These are phyloP conservation scores for Zelleria hepariella DNA, from an alignment of 2,888 invertebrate genomes.

Conservation along the genomic window DNA sequence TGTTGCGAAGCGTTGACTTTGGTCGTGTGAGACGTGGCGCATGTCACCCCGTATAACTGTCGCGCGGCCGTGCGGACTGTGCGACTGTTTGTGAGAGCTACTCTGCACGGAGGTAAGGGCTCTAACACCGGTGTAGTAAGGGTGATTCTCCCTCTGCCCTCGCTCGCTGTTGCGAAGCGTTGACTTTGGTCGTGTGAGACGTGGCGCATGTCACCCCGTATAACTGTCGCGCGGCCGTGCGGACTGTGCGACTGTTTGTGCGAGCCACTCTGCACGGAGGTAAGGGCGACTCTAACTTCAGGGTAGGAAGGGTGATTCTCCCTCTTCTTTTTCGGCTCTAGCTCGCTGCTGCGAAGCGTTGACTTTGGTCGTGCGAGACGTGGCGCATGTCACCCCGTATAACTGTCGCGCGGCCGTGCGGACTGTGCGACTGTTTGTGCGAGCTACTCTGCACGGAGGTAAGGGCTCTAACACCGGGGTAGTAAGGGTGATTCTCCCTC, in stretches of 20 bases:
- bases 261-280: constrained; percentile 15
- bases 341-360: neutral
- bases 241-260: constrained; percentile 77
- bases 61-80: constrained; percentile 90
- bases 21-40: constrained; percentile 95
- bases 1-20: constrained; percentile 73
- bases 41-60: constrained; percentile 96
- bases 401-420: constrained; percentile 85
- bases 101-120: constrained; percentile 74
- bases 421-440: constrained; percentile 16
- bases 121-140: too few species aligned
- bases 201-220: constrained; percentile 98
- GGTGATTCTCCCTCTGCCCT: constrained; percentile 43
- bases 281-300: too few species aligned
- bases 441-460: constrained; percentile 14
- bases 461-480: too few species aligned
- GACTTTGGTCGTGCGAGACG: constrained; percentile 94
- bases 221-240: constrained; percentile 89
- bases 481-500: too few species aligned
- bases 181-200: constrained; percentile 95
- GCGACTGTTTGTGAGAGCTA: constrained; percentile 78
- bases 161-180: constrained; percentile 90
- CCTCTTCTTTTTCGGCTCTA: neutral
- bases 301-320: too few species aligned
- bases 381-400: constrained; percentile 97